Conservation (phyloP, 2,797 vertebrate genomes). For the Trachops cirrhosus region DNA sequence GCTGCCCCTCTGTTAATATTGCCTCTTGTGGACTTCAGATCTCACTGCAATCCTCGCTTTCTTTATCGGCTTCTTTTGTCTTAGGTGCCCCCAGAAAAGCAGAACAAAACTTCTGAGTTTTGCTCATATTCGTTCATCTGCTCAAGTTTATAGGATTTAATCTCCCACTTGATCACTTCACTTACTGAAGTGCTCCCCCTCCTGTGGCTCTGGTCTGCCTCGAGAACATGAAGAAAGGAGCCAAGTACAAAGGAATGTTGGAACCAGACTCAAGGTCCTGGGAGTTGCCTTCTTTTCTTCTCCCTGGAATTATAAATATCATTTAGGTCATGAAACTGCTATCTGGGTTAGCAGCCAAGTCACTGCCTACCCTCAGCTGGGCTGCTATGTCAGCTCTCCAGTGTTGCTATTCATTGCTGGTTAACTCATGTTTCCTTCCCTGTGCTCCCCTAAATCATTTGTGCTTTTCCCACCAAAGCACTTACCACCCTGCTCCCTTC, state of each 20-base stretch:
- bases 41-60: conserved; percentile 7
- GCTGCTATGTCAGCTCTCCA: conserved; percentile 7
- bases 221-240: conserved; percentile 29
- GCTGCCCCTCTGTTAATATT: not conserved
- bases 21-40: not conserved
- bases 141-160: not conserved
- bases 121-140: not conserved
- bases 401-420: not conserved
- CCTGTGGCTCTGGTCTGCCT: not conserved
- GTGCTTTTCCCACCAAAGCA: not conserved
- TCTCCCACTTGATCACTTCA: not conserved
- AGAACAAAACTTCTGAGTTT: not conserved
- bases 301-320: conserved; percentile 55
- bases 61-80: not conserved
- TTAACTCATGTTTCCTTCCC: not conserved
- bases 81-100: not conserved
- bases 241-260: conserved; percentile 42
- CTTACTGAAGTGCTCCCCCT: not conserved
- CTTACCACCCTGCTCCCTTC: not conserved
- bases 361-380: conserved; percentile 18
- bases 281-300: conserved; percentile 46
- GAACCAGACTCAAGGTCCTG: conserved; percentile 3
- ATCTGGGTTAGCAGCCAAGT: conserved; percentile 41
- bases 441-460: not conserved
- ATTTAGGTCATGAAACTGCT: conserved; percentile 55